These are phyloP conservation scores for Anniella stebbinsi DNA, from an alignment of 2,797 vertebrate genomes.

Conservation along the genomic window DNA sequence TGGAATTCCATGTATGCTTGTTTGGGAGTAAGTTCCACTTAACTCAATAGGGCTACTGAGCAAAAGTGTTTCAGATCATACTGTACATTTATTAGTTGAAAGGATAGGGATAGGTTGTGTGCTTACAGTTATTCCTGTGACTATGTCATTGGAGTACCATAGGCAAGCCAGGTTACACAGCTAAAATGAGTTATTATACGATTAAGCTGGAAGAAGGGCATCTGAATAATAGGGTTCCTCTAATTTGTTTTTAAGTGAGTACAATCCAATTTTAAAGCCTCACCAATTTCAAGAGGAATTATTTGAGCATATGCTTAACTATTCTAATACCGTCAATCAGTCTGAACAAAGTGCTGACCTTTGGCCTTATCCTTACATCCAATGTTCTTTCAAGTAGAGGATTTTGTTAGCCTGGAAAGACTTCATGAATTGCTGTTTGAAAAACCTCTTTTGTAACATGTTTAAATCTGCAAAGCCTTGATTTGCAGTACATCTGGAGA, in stretches of 20 bases:
- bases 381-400: neutral
- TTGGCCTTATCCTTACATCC: neutral
- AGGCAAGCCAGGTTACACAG: neutral
- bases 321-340: neutral
- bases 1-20: neutral
- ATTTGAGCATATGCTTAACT: no score
- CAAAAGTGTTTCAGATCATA: neutral
- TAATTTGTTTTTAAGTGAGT: neutral
- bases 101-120: conserved; percentile 5
- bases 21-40: neutral
- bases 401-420: neutral
- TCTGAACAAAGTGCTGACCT: neutral
- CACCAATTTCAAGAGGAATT: neutral
- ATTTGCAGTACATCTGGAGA: neutral
- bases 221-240: neutral
- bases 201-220: conserved; percentile 13
- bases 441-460: neutral
- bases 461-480: neutral
- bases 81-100: conserved; percentile 1
- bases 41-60: neutral
- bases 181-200: conserved; percentile 33
- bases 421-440: neutral
- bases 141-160: conserved; percentile 36
- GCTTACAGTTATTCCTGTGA: conserved; percentile 19
- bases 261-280: neutral